Evolutionary conservation across 2,797 vertebrate species (phyloP), one percentile per base, ranked within the genome.

Genomic region (Myripristis jacobus): DNA sequence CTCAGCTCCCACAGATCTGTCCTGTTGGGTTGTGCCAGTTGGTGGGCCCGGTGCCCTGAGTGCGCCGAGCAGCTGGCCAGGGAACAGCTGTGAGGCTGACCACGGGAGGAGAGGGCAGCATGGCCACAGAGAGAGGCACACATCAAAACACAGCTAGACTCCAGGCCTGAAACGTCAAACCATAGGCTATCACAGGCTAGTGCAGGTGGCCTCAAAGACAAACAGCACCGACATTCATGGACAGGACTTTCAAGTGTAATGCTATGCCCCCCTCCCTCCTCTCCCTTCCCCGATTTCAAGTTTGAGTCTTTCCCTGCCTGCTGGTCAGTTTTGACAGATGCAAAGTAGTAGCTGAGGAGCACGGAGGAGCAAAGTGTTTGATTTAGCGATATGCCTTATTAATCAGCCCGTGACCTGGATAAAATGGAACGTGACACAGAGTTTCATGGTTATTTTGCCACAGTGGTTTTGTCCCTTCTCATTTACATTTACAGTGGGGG

Each of bases 81-180:
- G 65, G 75, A 88, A 85, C 87, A 90, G 84, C 83, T 90, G 86
- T 68, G 77, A 82, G 58, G 66, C 78, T 87, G 85, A 90, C 85
- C 87, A 82, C 65, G 53, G 64, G 78, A 62, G 75, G 75, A 76
- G 27, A 70, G 80, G 80, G 78, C 81, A 73, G 51, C 80, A 18
- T 0, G 50, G 70, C 75, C 72, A 66, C 64, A 16, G 67, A 84
- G 80, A 82, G 69, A 70, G 41, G 36, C 64, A 65, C 66, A 60
- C 70, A 86, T 83, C 77, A 84, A 88, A 89, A 89, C 86, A 83
- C 85, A 77, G 81, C 80, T 15, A 70, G 83, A 70, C 83, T 84
- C 82, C 78, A 60, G 38, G 75, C 81, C 80, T 69, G 66, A 61
- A 86, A 80, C 58, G 80, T 86, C 82, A 31, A 88, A 89, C 87